These are phyloP conservation scores for Pandemis corylana DNA, from an alignment of 2,888 invertebrate species.

Conservation along the genomic window DNA sequence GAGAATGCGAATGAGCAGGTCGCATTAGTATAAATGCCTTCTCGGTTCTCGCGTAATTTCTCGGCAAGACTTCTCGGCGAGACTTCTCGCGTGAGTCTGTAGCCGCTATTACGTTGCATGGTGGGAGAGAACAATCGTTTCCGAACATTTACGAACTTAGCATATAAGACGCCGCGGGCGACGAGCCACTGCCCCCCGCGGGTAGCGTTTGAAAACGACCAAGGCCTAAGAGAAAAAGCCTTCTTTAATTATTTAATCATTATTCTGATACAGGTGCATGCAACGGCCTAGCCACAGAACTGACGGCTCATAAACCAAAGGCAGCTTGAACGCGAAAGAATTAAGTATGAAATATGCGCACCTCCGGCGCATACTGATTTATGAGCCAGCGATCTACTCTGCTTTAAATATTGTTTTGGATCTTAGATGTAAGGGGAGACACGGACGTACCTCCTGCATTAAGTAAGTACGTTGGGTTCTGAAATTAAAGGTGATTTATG, in stretches of 20 bases:
- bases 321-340: conserved; percentile 74
- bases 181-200: too few species aligned
- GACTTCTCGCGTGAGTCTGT: too few species aligned
- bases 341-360: conserved; percentile 84
- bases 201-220: too few species aligned
- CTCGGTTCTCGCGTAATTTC: too few species aligned
- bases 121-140: too few species aligned
- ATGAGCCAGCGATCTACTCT: conserved; percentile 70
- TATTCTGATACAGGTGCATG: conserved; percentile 57
- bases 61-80: too few species aligned
- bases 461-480: conserved; percentile 14
- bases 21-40: too few species aligned
- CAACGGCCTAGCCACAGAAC: conserved; percentile 55
- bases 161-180: too few species aligned
- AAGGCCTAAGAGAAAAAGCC: background rate
- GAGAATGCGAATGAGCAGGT: too few species aligned
- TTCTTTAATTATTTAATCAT: conserved; percentile 34
- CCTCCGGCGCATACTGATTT: conserved; percentile 79
- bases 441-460: conserved; percentile 11
- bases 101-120: too few species aligned
- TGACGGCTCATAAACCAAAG: conserved; percentile 72
- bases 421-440: conserved; percentile 45
- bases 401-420: conserved; percentile 59
- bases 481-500: conserved; percentile 12
- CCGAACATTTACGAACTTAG: too few species aligned